These are phyloP conservation scores for Isichthys henryi DNA, from an alignment of 2,113 vertebrate genomes.

Conservation along the genomic window DNA sequence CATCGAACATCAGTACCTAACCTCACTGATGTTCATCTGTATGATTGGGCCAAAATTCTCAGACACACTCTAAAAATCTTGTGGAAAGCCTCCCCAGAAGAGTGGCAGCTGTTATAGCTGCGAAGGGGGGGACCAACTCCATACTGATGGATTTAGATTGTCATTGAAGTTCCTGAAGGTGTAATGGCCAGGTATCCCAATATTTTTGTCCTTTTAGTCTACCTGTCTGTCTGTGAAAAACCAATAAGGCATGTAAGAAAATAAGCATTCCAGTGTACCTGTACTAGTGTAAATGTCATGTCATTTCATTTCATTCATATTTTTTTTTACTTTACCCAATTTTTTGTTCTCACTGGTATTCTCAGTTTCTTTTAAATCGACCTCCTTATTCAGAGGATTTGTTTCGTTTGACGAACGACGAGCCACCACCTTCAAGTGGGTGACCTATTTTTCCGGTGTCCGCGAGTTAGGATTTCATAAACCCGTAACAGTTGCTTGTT, in stretches of 20 bases:
- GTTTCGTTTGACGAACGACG: background rate
- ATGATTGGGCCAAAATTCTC: background rate
- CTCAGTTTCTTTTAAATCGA: background rate
- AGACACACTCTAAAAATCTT: background rate
- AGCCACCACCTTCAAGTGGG: background rate
- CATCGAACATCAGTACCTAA: background rate
- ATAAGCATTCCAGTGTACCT: background rate
- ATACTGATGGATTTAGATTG: background rate
- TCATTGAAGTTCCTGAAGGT: background rate
- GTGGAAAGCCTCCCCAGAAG: background rate
- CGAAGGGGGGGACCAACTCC: background rate
- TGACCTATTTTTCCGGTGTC: constrained; percentile 7
- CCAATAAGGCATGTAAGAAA: background rate
- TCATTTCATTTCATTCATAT: background rate
- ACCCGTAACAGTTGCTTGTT: background rate
- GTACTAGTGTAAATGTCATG: background rate
- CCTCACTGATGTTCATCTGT: background rate
- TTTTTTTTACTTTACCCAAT: background rate
- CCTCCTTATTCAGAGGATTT: background rate
- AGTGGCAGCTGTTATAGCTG: background rate
- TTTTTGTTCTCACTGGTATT: background rate
- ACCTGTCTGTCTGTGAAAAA: background rate
- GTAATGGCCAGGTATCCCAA: background rate
- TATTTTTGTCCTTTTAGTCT: background rate
- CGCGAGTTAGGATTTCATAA: constrained; percentile 16